Base-by-base conservation (phyloP, 2,888 invertebrate genomes). In the Ellobium chinense region DNA sequence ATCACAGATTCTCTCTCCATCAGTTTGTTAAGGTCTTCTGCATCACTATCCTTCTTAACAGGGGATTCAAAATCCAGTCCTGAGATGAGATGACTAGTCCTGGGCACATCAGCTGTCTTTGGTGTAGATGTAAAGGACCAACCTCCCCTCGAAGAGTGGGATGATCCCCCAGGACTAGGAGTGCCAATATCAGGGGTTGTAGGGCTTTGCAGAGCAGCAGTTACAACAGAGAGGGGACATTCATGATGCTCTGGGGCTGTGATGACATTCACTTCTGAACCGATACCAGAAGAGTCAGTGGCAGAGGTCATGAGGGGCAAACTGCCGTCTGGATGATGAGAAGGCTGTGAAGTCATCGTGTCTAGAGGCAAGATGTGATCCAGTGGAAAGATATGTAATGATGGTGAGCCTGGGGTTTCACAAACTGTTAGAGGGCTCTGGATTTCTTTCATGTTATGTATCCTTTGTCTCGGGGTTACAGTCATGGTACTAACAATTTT, bases 71-170 rank as follows among this genome's bases (percentile, higher is more conserved):
- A 69, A 29, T 58, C 34, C n/a, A 21, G 24, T 34, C 29, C 14
- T 58, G 70, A 34, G 34, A 36, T 27, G 29, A 2, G 9, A 39
- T 36, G 36, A 27, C 46, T 39, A 18, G 27, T 31, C 31, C 36
- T 31, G 36, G 18, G 5, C 29, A n/a, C 18, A 31, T 31, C 18
- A 18, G 24, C 31, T 12, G 60, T 39, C 62, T 73, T 73, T n/a
- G 73, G 73, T 62, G 73, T 73, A 7, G 73, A 73, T 14, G 73
- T 60, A 7, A 37, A 73, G 3, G 36, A 60, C 60, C 36, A 27
- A 29, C 27, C n/a, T 31, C 31, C 36, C 31, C 14, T 31, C 29
- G 70, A 68, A 4, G 12, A 29, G 21, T 31, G 34, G n/a, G 58
- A 58, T 1, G 27, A 46, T 1, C 21, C 24, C 4, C 18, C 12